Evolutionary conservation across 2,113 vertebrate genomes (phyloP).

Genomic region (Aleadryas rufinucha): DNA sequence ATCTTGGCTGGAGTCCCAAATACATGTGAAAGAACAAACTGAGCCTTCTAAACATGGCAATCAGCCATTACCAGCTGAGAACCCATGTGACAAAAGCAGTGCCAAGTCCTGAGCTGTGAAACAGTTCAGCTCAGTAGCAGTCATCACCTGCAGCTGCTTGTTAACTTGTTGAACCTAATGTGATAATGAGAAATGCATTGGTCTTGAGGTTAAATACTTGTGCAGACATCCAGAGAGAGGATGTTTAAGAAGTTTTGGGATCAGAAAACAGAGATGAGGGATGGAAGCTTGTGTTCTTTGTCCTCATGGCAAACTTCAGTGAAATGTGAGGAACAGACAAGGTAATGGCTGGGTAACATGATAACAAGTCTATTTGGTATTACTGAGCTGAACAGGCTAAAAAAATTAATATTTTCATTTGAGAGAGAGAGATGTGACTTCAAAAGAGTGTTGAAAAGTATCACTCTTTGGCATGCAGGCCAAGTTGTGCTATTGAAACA

Average conservation of each 20-base stretch:
- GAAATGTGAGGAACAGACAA: background rate
- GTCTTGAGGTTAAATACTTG: background rate
- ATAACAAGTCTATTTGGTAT: background rate
- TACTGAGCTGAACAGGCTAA: background rate
- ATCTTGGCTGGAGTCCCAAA: background rate
- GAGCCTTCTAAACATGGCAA: background rate
- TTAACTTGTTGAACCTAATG: slow-evolving; percentile 1
- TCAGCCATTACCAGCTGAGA: background rate
- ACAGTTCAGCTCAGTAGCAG: background rate
- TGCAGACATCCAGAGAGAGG: background rate
- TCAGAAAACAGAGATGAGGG: background rate
- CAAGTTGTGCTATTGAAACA: background rate
- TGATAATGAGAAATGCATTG: background rate
- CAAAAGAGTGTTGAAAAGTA: background rate
- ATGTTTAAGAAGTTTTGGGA: background rate
- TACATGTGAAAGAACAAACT: background rate
- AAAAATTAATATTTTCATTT: background rate
- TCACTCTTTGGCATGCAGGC: background rate
- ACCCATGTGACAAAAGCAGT: background rate
- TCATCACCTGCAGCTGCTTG: slow-evolving; percentile 24
- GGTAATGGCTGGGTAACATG: background rate
- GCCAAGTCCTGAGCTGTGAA: background rate
- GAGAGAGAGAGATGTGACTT: background rate
- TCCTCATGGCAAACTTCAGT: background rate
- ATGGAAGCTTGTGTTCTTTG: background rate